These are phyloP conservation scores for Etheostoma spectabile DNA, from an alignment of 2,113 vertebrate genomes.

Conservation along the genomic window DNA sequence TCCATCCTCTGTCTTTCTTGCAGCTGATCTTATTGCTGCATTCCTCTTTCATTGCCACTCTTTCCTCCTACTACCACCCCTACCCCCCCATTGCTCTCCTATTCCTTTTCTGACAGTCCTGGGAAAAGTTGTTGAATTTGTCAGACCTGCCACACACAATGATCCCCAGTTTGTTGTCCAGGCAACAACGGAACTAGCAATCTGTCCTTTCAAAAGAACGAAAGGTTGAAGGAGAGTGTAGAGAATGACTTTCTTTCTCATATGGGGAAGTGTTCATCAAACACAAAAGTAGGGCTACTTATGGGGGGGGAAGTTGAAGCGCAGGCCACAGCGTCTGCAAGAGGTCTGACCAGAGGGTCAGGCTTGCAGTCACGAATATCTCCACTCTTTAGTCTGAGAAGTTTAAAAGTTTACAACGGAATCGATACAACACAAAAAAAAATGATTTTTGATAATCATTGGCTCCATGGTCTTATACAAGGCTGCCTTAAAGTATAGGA, in stretches of 20 bases:
- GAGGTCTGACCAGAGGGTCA: conserved; percentile 29
- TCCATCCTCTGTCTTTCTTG: conserved; percentile 34
- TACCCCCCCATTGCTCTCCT: conserved; percentile 22
- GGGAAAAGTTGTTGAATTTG: conserved; percentile 84
- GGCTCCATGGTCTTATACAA: no score
- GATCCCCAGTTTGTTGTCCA: conserved; percentile 71
- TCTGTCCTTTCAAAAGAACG: conserved; percentile 71
- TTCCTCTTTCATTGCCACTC: conserved; percentile 61
- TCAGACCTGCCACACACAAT: conserved; percentile 73
- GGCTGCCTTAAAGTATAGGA: no score
- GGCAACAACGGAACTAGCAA: conserved; percentile 77
- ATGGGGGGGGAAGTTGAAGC: conserved; percentile 31
- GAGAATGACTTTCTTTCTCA: conserved; percentile 74
- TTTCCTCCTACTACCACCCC: conserved; percentile 8
- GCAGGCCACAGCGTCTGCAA: conserved; percentile 26
- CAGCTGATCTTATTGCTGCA: conserved; percentile 69
- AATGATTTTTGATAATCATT: neutral
- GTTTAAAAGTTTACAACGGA: neutral
- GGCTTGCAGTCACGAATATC: neutral
- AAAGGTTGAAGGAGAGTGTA: conserved; percentile 69
- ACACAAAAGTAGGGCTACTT: conserved; percentile 49
- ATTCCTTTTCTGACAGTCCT: conserved; percentile 76
- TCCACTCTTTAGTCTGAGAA: neutral
- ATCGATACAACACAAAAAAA: neutral
- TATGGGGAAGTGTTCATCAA: conserved; percentile 66